phyloP scores from a whole-genome alignment of 2,113 vertebrate genomes.

The Falcunculus frontatus region DNA sequence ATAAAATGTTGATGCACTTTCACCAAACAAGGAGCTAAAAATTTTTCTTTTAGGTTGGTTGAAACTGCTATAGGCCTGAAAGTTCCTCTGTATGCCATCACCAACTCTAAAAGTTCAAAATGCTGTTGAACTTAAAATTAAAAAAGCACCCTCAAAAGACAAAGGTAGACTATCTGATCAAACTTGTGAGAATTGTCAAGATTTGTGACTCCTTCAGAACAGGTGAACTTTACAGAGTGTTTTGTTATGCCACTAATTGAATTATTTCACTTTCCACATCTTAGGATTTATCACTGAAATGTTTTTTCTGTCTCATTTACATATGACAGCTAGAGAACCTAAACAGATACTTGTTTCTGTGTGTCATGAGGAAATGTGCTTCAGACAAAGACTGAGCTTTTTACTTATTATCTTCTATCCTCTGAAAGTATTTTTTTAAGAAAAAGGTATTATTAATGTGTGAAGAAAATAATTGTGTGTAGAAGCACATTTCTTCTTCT shows the following conservation, averaged over 20 bases:
- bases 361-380: background rate
- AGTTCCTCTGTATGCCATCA: background rate
- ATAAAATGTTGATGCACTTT: constrained; percentile 18
- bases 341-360: background rate
- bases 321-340: background rate
- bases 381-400: background rate
- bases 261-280: background rate
- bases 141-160: background rate
- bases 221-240: background rate
- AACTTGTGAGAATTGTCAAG: background rate
- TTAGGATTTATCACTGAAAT: background rate
- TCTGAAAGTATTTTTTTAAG: constrained; percentile 19
- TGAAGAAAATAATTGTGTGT: background rate
- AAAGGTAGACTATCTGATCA: background rate
- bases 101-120: background rate
- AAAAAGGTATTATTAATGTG: background rate
- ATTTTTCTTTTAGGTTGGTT: background rate
- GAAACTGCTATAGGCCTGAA: background rate
- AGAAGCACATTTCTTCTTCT: background rate
- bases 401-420: background rate
- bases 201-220: background rate
- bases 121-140: background rate
- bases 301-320: background rate
- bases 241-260: background rate
- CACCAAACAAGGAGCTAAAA: constrained; percentile 20